A percentile compares a stretch with the other conserved stretches of the same genome.
phyloP scores from a whole-genome alignment of 2,797 vertebrate species.

The Mormyrops attenuatus region DNA sequence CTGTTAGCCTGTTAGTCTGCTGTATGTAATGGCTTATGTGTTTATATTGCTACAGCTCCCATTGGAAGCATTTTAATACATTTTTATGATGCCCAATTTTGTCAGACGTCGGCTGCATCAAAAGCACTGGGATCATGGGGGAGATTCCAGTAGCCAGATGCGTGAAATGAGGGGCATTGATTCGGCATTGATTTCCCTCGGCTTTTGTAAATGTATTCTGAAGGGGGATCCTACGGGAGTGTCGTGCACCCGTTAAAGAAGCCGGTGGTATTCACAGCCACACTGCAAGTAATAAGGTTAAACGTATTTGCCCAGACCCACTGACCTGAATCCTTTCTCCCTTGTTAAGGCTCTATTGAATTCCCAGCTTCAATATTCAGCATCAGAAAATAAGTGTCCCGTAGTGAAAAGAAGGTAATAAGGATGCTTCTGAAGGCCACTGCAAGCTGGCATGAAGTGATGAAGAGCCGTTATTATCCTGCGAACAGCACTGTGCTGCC shows the following conservation, averaged over 20 bases:
- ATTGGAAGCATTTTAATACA: neutral
- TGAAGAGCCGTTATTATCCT: constrained; percentile 19
- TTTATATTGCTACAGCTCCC: neutral
- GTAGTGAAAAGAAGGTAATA: constrained; percentile 14
- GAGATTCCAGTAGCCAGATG: neutral
- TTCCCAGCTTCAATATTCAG: constrained; percentile 12
- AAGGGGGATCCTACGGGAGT: neutral
- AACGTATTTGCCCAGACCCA: constrained; percentile 40
- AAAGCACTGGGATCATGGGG: neutral
- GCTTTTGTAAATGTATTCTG: constrained; percentile 33
- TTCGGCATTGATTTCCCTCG: constrained; percentile 56
- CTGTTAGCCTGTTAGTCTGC: neutral
- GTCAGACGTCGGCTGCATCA: neutral
- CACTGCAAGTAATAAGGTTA: constrained; percentile 31
- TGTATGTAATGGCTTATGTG: neutral
- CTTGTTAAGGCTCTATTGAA: constrained; percentile 18
- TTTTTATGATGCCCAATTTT: constrained; percentile 10
- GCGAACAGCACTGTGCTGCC: constrained; percentile 15
- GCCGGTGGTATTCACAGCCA: constrained; percentile 29
- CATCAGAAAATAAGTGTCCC: neutral
- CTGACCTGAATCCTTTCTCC: constrained; percentile 30
- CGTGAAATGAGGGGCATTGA: constrained; percentile 45
- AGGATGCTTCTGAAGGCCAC: constrained; percentile 4
- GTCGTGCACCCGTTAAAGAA: constrained; percentile 32
- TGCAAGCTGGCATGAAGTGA: constrained; percentile 14